Percentiles rank a stretch among this genome's conserved stretches.
Evolutionary conservation across 2,888 invertebrate genomes (phyloP).

Genomic region (Saturnia pavonia): DNA sequence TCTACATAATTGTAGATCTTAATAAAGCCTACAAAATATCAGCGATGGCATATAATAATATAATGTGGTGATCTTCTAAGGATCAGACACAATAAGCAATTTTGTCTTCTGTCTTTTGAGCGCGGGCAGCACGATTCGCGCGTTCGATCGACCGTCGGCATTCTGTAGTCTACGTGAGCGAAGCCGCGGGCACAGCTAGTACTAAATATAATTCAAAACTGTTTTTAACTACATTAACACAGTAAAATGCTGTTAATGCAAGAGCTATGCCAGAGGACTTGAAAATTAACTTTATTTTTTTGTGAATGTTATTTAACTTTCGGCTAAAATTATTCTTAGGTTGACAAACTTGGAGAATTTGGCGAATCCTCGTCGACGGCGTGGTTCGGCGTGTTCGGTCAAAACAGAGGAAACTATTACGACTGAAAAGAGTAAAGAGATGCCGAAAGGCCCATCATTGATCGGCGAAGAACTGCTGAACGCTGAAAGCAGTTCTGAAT

Average conservation of each 20-base stretch:
- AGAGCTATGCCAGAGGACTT: neutral
- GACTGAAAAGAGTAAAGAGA: slow-evolving; percentile 31
- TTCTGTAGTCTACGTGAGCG: too few species aligned
- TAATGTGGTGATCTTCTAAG: too few species aligned
- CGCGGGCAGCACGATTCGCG: too few species aligned
- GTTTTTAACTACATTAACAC: neutral
- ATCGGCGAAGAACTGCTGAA: slow-evolving; percentile 59
- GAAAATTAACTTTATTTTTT: neutral
- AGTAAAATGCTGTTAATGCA: neutral
- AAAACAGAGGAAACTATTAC: slow-evolving; percentile 34
- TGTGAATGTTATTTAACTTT: neutral
- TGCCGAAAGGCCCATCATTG: slow-evolving; percentile 35
- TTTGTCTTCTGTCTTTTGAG: too few species aligned
- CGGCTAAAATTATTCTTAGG: slow-evolving; percentile 38
- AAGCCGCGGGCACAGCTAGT: too few species aligned
- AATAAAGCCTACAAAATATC: too few species aligned
- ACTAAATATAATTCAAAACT: neutral
- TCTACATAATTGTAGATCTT: too few species aligned
- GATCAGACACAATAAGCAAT: too few species aligned
- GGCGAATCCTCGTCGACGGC: slow-evolving; percentile 53
- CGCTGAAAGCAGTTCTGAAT: slow-evolving; percentile 61
- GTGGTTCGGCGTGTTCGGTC: slow-evolving; percentile 39
- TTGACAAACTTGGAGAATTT: slow-evolving; percentile 61
- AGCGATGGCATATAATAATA: too few species aligned
- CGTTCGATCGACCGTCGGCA: too few species aligned